Evolutionary conservation across 92 coral and sea anemone genomes (phyloP), one percentile per base, ranked within the genome.

Genomic region (Porites evermanni): DNA sequence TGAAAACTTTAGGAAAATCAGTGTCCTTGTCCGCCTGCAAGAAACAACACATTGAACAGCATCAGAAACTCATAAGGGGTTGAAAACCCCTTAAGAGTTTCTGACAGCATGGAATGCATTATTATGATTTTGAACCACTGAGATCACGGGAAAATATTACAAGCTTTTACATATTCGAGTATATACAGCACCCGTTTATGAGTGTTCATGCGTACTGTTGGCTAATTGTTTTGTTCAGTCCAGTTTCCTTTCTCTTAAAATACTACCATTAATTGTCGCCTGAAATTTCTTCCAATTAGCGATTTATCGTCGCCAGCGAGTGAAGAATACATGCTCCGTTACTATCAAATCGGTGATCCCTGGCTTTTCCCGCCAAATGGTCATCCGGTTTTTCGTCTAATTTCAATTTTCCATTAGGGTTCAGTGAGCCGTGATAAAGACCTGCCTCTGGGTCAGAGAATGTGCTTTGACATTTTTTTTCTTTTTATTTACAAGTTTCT

Each of bases 61-160:
- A 38, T 38, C 21, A 21, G 21, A 21, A 21, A 21, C 21, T 21
- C 21, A 21, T 21, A 21, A 21, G 21, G 21, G 21, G 21, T 21
- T 21, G 21, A 21, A 21, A 21, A 21, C 21, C 21, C 21, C 21
- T 21, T 21, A 21, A 21, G 21, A 21, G 21, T 21, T 21, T 21
- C 21, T 21, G 21, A 21, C 21, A 21, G 47, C 47, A 38, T 38
- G 47, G 21, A 17, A 53, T 56, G 3, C 52, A 11, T 47, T 61
- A 63, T 66, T 83, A 44, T 74, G 87, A 83, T 83, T 83, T 24
- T 53, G 87, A 50, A 19, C 58, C 53, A 72, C 38, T 83, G 87
- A 83, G 87, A 64, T 83, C 87, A 83, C 87, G 54, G 52, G 13
- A 60, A 83, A 83, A 83, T 83, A 74, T 64, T n/a, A 29, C 69